Percentiles rank a stretch among this genome's conserved stretches.
These are phyloP conservation scores for Lepidocolaptes lacrymiger DNA, from an alignment of 2,797 vertebrate genomes.

Conservation along the genomic window DNA sequence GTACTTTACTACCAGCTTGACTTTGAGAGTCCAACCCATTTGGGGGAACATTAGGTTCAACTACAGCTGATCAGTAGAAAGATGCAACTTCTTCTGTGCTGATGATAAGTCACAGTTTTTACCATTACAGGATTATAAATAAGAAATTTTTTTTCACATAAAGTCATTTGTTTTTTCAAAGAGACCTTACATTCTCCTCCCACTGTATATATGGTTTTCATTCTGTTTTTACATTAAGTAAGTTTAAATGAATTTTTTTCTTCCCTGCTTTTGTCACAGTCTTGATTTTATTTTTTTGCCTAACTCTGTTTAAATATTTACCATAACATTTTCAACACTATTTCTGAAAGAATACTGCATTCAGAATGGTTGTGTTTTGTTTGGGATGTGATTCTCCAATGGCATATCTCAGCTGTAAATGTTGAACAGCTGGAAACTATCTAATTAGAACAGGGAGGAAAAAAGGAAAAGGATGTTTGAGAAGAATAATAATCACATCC, in stretches of 20 bases:
- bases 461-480: conserved; percentile 20
- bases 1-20: neutral
- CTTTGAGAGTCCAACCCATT: neutral
- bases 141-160: neutral
- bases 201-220: neutral
- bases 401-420: conserved; percentile 27
- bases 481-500: conserved; percentile 64
- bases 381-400: conserved; percentile 24
- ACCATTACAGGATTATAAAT: neutral
- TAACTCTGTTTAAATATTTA: neutral
- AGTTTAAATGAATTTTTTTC: neutral
- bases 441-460: conserved; percentile 49
- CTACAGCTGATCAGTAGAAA: neutral
- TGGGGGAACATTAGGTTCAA: neutral
- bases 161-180: neutral
- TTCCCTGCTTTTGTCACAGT: neutral
- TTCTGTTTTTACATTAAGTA: neutral
- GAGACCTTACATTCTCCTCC: neutral
- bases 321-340: neutral
- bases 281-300: neutral
- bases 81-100: neutral
- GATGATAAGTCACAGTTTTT: neutral
- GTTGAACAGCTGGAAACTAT: conserved; percentile 65
- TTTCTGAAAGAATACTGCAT: neutral
- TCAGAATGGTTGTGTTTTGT: neutral